A percentile compares a stretch with the other conserved stretches of the same genome.
Conservation (phyloP, 2,113 vertebrate species). For the Alexandromys fortis region DNA sequence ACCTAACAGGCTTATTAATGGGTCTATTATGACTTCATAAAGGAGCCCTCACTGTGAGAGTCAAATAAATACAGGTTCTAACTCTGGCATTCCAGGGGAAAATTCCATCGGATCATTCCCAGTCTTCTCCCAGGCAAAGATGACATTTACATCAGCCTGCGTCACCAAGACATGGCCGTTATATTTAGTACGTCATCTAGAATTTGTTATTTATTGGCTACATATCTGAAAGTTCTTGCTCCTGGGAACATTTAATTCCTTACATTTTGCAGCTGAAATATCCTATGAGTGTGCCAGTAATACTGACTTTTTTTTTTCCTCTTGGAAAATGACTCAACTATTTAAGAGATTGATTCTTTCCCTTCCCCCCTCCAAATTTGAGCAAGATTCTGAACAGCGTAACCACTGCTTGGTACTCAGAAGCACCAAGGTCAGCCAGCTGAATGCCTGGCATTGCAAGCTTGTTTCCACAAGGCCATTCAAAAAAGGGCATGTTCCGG, state of each 20-base stretch:
- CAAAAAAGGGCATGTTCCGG: constrained; percentile 19
- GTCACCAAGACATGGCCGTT: constrained; percentile 37
- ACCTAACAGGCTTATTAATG: constrained; percentile 67
- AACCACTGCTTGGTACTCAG: constrained; percentile 63
- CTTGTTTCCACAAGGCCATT: constrained; percentile 28
- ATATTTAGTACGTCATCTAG: constrained; percentile 44
- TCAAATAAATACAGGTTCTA: constrained; percentile 38
- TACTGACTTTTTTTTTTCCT: constrained; percentile 25
- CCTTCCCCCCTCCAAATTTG: neutral
- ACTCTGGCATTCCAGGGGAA: constrained; percentile 18
- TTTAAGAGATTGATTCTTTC: neutral
- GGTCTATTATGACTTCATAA: constrained; percentile 72
- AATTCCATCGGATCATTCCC: constrained; percentile 68
- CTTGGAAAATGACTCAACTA: neutral
- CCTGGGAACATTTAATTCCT: constrained; percentile 62
- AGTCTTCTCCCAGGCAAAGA: constrained; percentile 36
- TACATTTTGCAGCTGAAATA: constrained; percentile 55
- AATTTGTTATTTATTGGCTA: constrained; percentile 23
- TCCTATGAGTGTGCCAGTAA: constrained; percentile 47
- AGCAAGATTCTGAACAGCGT: constrained; percentile 14
- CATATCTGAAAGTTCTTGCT: constrained; percentile 15
- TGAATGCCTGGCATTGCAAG: neutral
- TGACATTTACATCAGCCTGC: constrained; percentile 55
- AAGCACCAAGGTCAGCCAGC: constrained; percentile 22
- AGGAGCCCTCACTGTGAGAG: constrained; percentile 67